Conservation (phyloP, 2,888 invertebrate species). For the Chalcis sispes region DNA sequence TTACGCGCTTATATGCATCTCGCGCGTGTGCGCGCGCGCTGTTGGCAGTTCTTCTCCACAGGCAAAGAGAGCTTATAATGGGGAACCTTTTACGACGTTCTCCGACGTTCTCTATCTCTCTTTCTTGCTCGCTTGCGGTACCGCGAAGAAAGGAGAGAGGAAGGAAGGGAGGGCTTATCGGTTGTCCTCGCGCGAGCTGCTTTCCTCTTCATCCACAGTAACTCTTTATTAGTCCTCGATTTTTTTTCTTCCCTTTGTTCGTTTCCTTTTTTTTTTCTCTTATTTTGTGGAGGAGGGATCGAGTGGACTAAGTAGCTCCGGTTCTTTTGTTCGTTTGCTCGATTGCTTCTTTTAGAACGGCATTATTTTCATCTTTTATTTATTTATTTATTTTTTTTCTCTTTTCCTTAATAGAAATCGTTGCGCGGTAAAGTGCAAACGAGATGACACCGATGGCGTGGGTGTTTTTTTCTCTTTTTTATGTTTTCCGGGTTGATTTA, state of each 20-base stretch:
- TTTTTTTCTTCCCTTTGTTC: not conserved
- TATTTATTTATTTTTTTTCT: too few relatives aligned
- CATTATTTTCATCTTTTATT: too few relatives aligned
- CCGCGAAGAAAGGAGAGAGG: conserved; percentile 8
- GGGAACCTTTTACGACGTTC: conserved; percentile 44
- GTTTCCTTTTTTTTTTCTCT: too few relatives aligned
- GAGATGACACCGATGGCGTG: too few relatives aligned
- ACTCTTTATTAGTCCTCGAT: conserved; percentile 32
- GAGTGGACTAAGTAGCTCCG: not conserved
- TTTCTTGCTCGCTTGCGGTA: not conserved
- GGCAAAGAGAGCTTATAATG: conserved; percentile 26
- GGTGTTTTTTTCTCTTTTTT: too few relatives aligned
- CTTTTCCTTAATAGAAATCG: too few relatives aligned
- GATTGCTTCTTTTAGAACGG: too few relatives aligned
- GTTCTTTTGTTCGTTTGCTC: not conserved
- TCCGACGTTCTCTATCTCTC: not conserved
- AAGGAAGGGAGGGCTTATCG: conserved; percentile 27
- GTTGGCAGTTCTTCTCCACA: not conserved
- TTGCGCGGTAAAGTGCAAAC: too few relatives aligned
- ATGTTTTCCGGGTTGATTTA: too few relatives aligned
- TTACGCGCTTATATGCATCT: conserved; percentile 10
- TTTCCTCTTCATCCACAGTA: too few relatives aligned
- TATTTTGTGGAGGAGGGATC: not conserved
- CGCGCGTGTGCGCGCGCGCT: not conserved
- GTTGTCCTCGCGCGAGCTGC: not conserved